Base-by-base conservation (phyloP, 2,888 invertebrate genomes). In the Nudaria mundana region DNA sequence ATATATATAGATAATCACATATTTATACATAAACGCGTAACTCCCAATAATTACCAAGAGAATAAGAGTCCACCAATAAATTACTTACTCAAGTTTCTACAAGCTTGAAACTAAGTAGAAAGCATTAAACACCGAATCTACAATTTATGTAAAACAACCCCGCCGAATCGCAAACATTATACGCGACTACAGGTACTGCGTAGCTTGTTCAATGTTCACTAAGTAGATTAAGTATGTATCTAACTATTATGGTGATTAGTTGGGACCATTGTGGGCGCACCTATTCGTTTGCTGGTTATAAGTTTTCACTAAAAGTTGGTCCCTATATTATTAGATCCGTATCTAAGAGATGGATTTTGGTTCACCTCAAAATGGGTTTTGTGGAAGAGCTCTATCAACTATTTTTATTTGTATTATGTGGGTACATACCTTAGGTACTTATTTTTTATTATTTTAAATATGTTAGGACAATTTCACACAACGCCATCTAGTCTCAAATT, bases 111-210 rank as follows among this genome's bases (percentile, higher is more conserved):
- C 56, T 59, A 52, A 63, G 49, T 52, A 48, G 34, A 43, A 51
- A 50, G 55, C 50, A 37, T 44, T 52, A 53, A 59, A 54, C 53
- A 43, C 30, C 47, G 60, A 54, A 60, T 62, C 53, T 63, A 63
- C 77, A 83, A 85, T 83, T 82, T 84, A 86, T 86, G 85, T 81
- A 76, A 80, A 81, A 75, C 76, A 70, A 66, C 63, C 60, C 61
- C 60, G 67, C 66, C 72, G 54, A 65, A 69, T 56, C 63, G 71
- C 79, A 82, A 82, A 83, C 82, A 81, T 57, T 48, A 14, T 24
- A n/a, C n/a, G 23, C 25, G 16, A 34, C 8, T 18, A 8, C 48
- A 39, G 46, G 39, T 60, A 55, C 70, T 71, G 63, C 59, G 62
- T 55, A 76, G 74, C 70, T n/a, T 75, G 50, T 51, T 46, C 44